These are phyloP conservation scores for Nothocercus julius DNA, from an alignment of 2,113 vertebrate species.

Conservation along the genomic window DNA sequence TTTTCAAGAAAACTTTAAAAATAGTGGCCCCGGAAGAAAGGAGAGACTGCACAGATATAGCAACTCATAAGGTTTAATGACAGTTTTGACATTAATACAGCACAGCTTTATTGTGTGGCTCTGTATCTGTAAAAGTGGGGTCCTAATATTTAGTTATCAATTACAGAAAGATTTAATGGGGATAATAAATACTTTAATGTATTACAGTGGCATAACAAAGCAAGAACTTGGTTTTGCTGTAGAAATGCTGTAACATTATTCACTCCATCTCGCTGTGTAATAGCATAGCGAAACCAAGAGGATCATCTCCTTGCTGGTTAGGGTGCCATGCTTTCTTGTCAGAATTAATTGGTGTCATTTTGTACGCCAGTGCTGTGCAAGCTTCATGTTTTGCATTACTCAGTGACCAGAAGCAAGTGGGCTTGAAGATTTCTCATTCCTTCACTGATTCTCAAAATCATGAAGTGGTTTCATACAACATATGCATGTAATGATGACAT, in stretches of 20 bases:
- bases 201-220: neutral
- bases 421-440: neutral
- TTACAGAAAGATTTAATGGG: neutral
- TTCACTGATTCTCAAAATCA: neutral
- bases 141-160: neutral
- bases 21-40: neutral
- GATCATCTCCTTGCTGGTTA: neutral
- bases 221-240: neutral
- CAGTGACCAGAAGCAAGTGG: neutral
- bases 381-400: neutral
- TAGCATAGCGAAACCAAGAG: neutral
- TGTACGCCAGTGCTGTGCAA: neutral
- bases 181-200: neutral
- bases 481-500: neutral
- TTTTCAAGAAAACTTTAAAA: slow-evolving; percentile 20
- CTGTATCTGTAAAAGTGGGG: neutral
- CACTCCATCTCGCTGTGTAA: neutral
- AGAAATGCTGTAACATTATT: neutral
- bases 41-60: neutral
- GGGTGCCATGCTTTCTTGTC: neutral
- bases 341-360: neutral
- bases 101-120: neutral
- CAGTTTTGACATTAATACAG: neutral
- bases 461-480: neutral
- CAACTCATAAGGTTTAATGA: neutral